A percentile compares a stretch with the other conserved stretches of the same genome.
phyloP scores from a whole-genome alignment of 1,140 invertebrate species.

The Anastrepha obliqua region DNA sequence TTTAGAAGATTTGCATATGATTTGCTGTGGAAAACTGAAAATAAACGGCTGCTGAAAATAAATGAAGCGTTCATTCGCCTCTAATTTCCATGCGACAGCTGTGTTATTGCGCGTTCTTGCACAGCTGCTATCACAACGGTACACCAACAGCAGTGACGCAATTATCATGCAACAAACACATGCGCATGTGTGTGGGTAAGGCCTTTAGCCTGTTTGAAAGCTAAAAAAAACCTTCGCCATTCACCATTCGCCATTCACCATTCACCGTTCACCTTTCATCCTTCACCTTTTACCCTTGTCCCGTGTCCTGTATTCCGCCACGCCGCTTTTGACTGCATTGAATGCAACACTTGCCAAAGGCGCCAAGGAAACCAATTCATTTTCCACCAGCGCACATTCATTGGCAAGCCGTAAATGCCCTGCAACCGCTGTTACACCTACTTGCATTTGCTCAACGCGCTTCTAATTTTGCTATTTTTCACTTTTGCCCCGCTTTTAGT shows the following conservation, averaged over 20 bases:
- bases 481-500: background rate
- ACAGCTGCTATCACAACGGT: background rate
- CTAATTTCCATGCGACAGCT: constrained; percentile 44
- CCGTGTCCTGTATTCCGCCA: background rate
- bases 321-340: background rate
- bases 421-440: constrained; percentile 10
- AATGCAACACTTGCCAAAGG: constrained; percentile 16
- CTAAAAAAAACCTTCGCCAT: constrained; percentile 9
- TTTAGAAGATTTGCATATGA: constrained; percentile 34
- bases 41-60: constrained; percentile 1
- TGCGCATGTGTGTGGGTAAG: background rate
- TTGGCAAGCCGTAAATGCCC: background rate
- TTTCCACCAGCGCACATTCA: background rate
- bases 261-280: background rate
- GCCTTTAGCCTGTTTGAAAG: background rate
- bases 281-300: too few relatives aligned
- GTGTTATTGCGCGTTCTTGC: background rate
- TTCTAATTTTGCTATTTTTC: background rate
- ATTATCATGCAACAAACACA: background rate
- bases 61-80: constrained; percentile 49
- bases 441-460: constrained; percentile 23
- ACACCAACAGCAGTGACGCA: background rate
- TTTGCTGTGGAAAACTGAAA: constrained; percentile 18
- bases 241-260: background rate
- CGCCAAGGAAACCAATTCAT: constrained; percentile 23